Percentiles rank a stretch among this genome's conserved stretches.
Conservation (phyloP, 2,113 vertebrate species). For the Pycnonotus jocosus region DNA sequence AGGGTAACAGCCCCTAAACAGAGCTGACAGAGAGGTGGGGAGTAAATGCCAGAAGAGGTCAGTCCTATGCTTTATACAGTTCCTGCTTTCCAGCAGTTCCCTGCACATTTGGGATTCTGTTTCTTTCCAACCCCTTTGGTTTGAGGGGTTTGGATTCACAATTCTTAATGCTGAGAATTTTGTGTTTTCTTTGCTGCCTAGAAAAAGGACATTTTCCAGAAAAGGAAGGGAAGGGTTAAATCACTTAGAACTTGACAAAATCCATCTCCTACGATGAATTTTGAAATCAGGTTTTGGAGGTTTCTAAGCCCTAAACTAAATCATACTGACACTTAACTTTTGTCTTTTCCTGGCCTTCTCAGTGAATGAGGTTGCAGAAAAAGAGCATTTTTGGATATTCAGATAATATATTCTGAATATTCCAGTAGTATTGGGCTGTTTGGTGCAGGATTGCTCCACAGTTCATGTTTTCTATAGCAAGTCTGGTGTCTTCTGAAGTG, state of each 20-base stretch:
- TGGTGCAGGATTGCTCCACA: background rate
- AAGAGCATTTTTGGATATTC: background rate
- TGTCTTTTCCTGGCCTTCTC: background rate
- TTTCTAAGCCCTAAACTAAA: background rate
- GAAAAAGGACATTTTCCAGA: background rate
- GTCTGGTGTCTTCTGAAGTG: background rate
- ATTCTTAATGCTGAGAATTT: background rate
- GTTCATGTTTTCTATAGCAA: background rate
- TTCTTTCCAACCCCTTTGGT: background rate
- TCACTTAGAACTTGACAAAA: background rate
- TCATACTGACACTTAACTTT: too few relatives aligned
- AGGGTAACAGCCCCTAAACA: background rate
- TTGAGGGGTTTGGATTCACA: background rate
- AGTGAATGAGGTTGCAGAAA: background rate
- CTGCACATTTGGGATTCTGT: background rate
- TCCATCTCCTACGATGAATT: fast-evolving
- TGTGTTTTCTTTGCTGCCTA: background rate
- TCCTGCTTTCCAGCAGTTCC: background rate
- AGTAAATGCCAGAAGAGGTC: background rate
- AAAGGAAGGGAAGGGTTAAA: background rate
- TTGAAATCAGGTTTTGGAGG: background rate
- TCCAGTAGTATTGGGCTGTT: background rate
- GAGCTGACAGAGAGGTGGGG: background rate
- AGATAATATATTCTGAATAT: background rate
- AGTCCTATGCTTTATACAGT: fast-evolving